Percentiles rank a stretch among this genome's conserved stretches.
phyloP scores from a whole-genome alignment of 1,140 invertebrate species.

The Leptoteleia sp. region DNA sequence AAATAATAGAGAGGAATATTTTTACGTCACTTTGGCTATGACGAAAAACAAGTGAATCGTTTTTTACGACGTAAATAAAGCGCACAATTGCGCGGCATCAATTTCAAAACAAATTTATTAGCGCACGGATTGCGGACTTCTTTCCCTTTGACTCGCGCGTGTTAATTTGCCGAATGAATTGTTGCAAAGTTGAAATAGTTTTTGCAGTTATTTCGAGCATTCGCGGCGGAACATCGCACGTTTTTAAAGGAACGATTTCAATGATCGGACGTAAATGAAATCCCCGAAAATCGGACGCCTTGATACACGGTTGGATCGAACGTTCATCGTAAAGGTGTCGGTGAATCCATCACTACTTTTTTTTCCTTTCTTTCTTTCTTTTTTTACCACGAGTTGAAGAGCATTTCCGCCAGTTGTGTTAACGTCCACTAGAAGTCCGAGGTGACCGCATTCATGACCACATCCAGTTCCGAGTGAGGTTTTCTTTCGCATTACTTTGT shows the following conservation, averaged over 20 bases:
- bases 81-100: too few species aligned
- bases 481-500: constrained; percentile 54
- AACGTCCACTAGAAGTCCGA: constrained; percentile 45
- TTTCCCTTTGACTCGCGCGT: too few species aligned
- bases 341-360: constrained; percentile 58
- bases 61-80: too few species aligned
- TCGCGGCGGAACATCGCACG: neutral
- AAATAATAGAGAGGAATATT: too few species aligned
- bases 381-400: constrained; percentile 45
- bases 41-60: too few species aligned
- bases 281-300: constrained; percentile 25
- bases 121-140: too few species aligned
- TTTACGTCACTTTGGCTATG: too few species aligned
- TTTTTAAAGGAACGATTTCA: constrained; percentile 10
- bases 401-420: constrained; percentile 51
- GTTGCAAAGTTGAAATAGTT: neutral
- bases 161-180: too few species aligned
- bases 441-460: constrained; percentile 57
- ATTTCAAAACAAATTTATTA: too few species aligned
- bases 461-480: constrained; percentile 45
- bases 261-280: constrained; percentile 25
- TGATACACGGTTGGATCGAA: constrained; percentile 29
- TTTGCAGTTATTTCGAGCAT: neutral
- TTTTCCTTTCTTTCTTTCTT: too few species aligned
- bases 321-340: constrained; percentile 41